Evolutionary conservation across 2,113 vertebrate species (phyloP), one percentile per base, ranked within the genome.

Genomic region (Sterna hirundo): DNA sequence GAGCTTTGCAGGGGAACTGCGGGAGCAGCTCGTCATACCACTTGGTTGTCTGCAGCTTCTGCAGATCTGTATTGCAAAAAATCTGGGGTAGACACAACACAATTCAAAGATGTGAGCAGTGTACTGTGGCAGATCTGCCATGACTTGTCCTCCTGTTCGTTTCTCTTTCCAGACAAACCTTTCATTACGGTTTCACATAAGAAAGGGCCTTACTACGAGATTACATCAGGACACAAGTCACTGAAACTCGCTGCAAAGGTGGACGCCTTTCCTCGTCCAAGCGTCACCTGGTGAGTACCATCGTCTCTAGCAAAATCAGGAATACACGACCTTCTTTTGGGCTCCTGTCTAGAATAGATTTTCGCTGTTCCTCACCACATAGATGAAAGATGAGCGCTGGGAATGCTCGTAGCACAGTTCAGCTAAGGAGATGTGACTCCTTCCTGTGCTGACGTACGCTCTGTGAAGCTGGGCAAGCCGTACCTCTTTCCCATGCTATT

Each of bases 191-290:
- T 98, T 34, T 97, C 94, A 11, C 96, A 98, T 77, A 98, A 93
- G 94, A 96, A 94, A 54, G 94, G 93, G 7, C 75, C 38, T 4
- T 62, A 68, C 5, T 92, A 96, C 1, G 96, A 93, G 55, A 95
- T 92, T 10, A 51, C 19, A 14, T 98, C 98, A 44, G 98, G 98
- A 40, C 96, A 71, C 83, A 98, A 93, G 80, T 96, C 75, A 22
- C 46, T 98, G 69, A 98, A 98, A 52, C 96, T 99, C 79, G 96
- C 97, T 15, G 98, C 98, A 26, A 98, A 95, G 88, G 98, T 99
- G 68, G 97, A 98, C 0, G 99, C 98, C 52, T 93, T 99, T 26
- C 99, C 99, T 32, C 79, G 26, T 5, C 98, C 99, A 19, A 97
- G 81, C 7, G 70, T 98, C 54, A 84, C 77, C 82, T 99, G 99